A percentile compares a stretch with the other conserved stretches of the same genome.
Evolutionary conservation across 92 coral and sea anemone species (phyloP).

Genomic region (Pocillopora grandis): DNA sequence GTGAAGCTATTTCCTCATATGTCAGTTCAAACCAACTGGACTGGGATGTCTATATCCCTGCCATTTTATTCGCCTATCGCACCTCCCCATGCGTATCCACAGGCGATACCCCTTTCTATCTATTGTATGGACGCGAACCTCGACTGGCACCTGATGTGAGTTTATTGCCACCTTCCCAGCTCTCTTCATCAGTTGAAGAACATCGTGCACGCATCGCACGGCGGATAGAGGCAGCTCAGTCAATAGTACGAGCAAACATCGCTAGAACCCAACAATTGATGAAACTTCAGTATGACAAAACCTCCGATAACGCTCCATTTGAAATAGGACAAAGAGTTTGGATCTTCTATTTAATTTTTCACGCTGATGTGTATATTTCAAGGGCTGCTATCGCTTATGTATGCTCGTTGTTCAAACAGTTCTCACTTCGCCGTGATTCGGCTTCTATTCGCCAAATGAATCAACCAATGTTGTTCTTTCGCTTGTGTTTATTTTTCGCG

Average conservation of each 20-base stretch:
- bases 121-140: constrained; percentile 31
- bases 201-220: constrained; percentile 40
- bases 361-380: too few relatives aligned
- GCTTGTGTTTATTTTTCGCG: too few relatives aligned
- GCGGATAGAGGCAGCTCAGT: constrained; percentile 38
- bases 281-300: constrained; percentile 50
- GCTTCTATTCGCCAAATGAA: too few relatives aligned
- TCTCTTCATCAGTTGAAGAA: constrained; percentile 25
- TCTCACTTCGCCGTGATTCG: too few relatives aligned
- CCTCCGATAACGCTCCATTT: constrained; percentile 30
- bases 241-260: constrained; percentile 34
- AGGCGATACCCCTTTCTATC: constrained; percentile 43
- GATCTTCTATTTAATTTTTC: constrained; percentile 19
- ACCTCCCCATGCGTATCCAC: constrained; percentile 24
- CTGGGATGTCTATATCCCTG: constrained; percentile 46
- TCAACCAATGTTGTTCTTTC: too few relatives aligned
- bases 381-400: too few relatives aligned
- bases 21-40: constrained; percentile 46
- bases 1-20: constrained; percentile 36
- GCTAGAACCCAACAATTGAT: constrained; percentile 50
- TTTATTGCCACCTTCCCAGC: constrained; percentile 25
- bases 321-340: constrained; percentile 52
- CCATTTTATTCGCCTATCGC: constrained; percentile 38
- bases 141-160: constrained; percentile 24
- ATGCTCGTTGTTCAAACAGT: too few relatives aligned